Percentiles rank a stretch among this genome's conserved stretches.
Evolutionary conservation across 2,797 vertebrate species (phyloP).

Genomic region (Cetoscarus ocellatus): DNA sequence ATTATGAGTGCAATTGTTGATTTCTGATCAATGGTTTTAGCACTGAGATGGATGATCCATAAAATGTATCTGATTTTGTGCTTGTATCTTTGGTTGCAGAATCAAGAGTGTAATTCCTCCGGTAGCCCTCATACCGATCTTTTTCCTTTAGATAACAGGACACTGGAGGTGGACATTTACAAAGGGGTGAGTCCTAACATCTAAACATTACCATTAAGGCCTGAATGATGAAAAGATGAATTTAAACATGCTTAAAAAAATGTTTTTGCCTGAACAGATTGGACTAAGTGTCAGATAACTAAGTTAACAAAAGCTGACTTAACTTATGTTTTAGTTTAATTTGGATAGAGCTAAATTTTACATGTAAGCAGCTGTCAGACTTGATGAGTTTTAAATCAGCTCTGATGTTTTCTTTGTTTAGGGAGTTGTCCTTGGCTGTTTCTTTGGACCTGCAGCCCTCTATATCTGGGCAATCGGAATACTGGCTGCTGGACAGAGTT

Average conservation of each 20-base stretch:
- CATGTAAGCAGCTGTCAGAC: neutral
- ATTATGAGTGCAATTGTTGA: neutral
- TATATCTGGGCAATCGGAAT: constrained; percentile 98
- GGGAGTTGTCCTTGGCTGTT: constrained; percentile 90
- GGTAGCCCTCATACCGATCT: constrained; percentile 83
- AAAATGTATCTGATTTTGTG: neutral
- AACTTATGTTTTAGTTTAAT: no score
- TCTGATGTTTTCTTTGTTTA: constrained; percentile 22
- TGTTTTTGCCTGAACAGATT: neutral
- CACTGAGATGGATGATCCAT: neutral
- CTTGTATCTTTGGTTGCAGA: constrained; percentile 72
- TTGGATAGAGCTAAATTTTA: neutral
- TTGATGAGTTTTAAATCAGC: neutral
- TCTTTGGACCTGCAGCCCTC: constrained; percentile 93
- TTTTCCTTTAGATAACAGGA: constrained; percentile 87
- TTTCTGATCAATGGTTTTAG: neutral
- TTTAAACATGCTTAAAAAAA: neutral
- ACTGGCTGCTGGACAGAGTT: constrained; percentile 97
- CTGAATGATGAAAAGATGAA: no score
- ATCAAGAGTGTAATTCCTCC: constrained; percentile 74
- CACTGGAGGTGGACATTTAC: constrained; percentile 94
- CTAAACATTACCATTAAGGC: neutral
- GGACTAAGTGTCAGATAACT: neutral
- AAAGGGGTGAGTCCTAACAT: constrained; percentile 89
- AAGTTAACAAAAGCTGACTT: neutral